phyloP scores from a whole-genome alignment of 2,113 vertebrate species.

The Hippolais icterina region DNA sequence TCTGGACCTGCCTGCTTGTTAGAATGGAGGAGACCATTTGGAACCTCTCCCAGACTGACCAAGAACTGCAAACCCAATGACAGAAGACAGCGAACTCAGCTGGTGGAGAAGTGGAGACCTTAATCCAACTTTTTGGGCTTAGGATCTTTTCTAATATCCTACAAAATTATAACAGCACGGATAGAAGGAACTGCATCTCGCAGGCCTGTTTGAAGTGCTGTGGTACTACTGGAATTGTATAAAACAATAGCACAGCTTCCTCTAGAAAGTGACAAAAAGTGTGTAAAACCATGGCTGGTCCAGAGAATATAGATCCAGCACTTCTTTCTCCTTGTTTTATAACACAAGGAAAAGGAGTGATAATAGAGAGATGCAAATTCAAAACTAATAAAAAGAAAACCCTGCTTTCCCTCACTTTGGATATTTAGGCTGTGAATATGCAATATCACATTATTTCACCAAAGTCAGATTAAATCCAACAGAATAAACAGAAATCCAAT shows the following conservation, averaged over 20 bases:
- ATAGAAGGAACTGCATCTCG: conserved; percentile 3
- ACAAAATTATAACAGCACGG: not conserved
- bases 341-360: not conserved
- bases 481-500: not conserved
- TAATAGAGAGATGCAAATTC: not conserved
- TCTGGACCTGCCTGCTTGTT: not conserved
- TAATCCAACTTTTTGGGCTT: not conserved
- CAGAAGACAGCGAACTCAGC: not conserved
- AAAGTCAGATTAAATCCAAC: not conserved
- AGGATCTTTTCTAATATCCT: not conserved
- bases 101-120: not conserved
- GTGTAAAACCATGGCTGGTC: not conserved
- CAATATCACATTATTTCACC: not conserved
- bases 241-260: conserved; percentile 29
- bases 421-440: not conserved
- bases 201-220: not conserved
- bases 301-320: not conserved
- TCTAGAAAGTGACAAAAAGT: not conserved
- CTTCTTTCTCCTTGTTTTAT: not conserved
- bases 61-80: not conserved
- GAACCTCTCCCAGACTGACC: not conserved
- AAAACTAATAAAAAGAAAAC: not conserved
- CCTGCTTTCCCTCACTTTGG: not conserved
- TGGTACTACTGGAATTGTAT: not conserved
- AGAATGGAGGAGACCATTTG: not conserved